Percentiles rank a stretch among this genome's conserved stretches.
Conservation (phyloP, 2,888 invertebrate species). For the Drosophila gaucha region DNA sequence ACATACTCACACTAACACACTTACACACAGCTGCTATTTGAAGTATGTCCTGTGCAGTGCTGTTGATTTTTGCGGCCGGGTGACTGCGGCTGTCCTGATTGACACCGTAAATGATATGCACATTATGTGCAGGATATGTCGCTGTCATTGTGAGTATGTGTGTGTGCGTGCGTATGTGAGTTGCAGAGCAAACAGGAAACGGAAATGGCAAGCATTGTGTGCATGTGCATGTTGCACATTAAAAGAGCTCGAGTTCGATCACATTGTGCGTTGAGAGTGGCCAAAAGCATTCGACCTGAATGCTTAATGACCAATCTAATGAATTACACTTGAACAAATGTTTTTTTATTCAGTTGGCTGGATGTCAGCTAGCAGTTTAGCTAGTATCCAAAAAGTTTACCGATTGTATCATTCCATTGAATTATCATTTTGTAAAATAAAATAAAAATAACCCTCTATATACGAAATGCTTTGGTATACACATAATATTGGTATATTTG, state of each 20-base stretch:
- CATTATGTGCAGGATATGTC: conserved; percentile 74
- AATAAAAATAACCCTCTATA: background rate
- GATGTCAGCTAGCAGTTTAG: background rate
- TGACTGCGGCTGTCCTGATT: conserved; percentile 62
- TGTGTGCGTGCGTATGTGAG: conserved; percentile 20
- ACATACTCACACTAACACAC: conserved; percentile 2
- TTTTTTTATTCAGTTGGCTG: conserved; percentile 3
- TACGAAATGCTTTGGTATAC: background rate
- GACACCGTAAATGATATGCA: conserved; percentile 76
- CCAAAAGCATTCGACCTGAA: conserved; percentile 31
- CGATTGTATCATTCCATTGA: background rate
- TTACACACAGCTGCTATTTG: conserved; percentile 16
- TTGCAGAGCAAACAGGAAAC: conserved; percentile 66
- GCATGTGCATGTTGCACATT: conserved; percentile 18
- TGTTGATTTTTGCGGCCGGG: conserved; percentile 66
- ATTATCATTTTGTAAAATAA: background rate
- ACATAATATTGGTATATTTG: conserved; percentile 40
- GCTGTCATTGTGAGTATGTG: conserved; percentile 40
- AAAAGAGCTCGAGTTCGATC: conserved; percentile 23
- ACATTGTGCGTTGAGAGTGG: conserved; percentile 47
- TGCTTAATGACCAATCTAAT: conserved; percentile 48
- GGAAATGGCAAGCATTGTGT: conserved; percentile 76
- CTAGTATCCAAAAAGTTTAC: background rate
- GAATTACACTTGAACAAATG: conserved; percentile 34
- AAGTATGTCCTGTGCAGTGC: conserved; percentile 31